phyloP scores from a whole-genome alignment of 2,797 vertebrate species.

The Merluccius polli region DNA sequence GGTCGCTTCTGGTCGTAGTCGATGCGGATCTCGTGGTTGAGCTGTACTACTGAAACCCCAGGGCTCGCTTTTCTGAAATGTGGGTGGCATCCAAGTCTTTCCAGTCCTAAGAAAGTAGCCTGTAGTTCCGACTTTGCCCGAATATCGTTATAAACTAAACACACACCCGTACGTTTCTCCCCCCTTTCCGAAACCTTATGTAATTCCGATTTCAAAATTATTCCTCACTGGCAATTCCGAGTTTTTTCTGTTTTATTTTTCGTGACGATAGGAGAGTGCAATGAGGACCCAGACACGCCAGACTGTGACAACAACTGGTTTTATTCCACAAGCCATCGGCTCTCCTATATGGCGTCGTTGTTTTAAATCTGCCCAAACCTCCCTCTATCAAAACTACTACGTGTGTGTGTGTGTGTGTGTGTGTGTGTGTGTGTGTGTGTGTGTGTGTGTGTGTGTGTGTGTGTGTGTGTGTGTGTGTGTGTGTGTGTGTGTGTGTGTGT shows the following conservation, averaged over 20 bases:
- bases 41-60: constrained; percentile 5
- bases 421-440: not conserved
- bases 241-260: not conserved
- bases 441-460: not conserved
- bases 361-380: not conserved
- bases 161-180: not conserved
- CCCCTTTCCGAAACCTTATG: not conserved
- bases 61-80: not conserved
- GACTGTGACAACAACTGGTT: constrained; percentile 32
- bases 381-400: not conserved
- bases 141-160: not conserved
- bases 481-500: not conserved
- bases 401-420: constrained; percentile 21
- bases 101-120: not conserved
- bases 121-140: not conserved
- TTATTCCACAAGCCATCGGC: constrained; percentile 29
- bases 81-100: not conserved
- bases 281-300: constrained; percentile 24
- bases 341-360: constrained; percentile 4
- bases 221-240: not conserved
- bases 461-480: not conserved
- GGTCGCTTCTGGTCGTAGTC: not conserved
- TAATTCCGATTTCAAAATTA: not conserved
- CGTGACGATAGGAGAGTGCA: constrained; percentile 31
- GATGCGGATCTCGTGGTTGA: not conserved